Conservation (phyloP, 2,888 invertebrate species). For the Ophioninae sp. region DNA sequence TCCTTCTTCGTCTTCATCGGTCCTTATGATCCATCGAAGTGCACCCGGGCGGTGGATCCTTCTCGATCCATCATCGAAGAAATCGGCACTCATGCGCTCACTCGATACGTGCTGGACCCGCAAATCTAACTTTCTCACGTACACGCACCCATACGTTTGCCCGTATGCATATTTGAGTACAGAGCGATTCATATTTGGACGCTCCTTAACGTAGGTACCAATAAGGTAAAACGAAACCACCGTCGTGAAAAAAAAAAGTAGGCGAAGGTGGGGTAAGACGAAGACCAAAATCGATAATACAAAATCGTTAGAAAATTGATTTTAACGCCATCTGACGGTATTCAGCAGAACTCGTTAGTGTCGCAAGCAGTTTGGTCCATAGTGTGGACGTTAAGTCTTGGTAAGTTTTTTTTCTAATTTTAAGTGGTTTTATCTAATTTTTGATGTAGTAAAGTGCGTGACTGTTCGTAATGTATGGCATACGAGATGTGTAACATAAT, state of each 20-base stretch:
- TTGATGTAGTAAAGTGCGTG: no score
- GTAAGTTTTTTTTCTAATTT: no score
- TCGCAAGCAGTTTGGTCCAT: no score
- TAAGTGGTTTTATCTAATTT: no score
- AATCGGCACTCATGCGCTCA: slow-evolving; percentile 60
- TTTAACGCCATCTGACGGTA: no score
- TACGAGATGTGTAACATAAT: no score
- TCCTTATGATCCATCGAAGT: slow-evolving; percentile 47
- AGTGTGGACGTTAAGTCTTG: no score
- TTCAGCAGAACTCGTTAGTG: no score
- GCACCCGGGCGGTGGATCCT: slow-evolving; percentile 45
- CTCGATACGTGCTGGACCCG: slow-evolving; percentile 56
- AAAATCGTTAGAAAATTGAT: no score
- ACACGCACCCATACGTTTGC: neutral
- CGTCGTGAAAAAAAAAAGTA: neutral
- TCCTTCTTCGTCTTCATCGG: slow-evolving; percentile 37
- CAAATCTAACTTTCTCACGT: slow-evolving; percentile 26
- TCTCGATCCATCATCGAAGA: slow-evolving; percentile 57
- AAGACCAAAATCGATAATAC: no score
- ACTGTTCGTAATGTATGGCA: no score
- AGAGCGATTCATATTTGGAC: slow-evolving; percentile 1
- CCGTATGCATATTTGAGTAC: neutral
- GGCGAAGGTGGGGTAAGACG: neutral
- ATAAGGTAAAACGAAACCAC: neutral
- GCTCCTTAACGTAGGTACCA: neutral